Evolutionary conservation across 2,113 vertebrate genomes (phyloP).

Genomic region (Conger conger): DNA sequence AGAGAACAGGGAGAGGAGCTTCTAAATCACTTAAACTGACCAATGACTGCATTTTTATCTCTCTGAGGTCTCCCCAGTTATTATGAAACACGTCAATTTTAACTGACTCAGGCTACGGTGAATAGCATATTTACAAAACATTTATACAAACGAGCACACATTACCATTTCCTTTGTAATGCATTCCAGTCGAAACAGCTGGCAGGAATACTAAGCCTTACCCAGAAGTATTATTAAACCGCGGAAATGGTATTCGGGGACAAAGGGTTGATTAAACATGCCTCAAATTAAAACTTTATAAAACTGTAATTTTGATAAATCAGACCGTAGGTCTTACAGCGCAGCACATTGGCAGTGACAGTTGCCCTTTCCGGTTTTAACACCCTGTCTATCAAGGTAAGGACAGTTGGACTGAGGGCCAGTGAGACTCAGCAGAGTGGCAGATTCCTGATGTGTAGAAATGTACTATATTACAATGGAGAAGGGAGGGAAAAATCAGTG

Average conservation of each 20-base stretch:
- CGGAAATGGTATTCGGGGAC: background rate
- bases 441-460: too few relatives aligned
- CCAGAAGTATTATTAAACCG: background rate
- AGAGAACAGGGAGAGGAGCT: background rate
- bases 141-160: background rate
- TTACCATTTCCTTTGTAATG: background rate
- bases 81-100: background rate
- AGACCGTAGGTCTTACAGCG: background rate
- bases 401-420: background rate
- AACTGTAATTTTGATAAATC: slow-evolving; percentile 26
- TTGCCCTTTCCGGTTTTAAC: background rate
- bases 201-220: background rate
- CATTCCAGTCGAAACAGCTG: background rate
- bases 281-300: slow-evolving; percentile 55
- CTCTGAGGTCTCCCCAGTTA: background rate
- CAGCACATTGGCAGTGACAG: slow-evolving; percentile 24
- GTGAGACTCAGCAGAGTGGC: too few relatives aligned
- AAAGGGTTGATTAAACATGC: slow-evolving; percentile 45
- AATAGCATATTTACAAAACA: background rate
- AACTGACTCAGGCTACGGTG: background rate
- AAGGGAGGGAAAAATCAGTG: background rate
- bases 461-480: too few relatives aligned
- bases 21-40: background rate
- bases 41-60: background rate
- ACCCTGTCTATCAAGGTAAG: background rate